Evolutionary conservation across 1,140 invertebrate genomes (phyloP).

Genomic region (Luehdorfia chinensis): DNA sequence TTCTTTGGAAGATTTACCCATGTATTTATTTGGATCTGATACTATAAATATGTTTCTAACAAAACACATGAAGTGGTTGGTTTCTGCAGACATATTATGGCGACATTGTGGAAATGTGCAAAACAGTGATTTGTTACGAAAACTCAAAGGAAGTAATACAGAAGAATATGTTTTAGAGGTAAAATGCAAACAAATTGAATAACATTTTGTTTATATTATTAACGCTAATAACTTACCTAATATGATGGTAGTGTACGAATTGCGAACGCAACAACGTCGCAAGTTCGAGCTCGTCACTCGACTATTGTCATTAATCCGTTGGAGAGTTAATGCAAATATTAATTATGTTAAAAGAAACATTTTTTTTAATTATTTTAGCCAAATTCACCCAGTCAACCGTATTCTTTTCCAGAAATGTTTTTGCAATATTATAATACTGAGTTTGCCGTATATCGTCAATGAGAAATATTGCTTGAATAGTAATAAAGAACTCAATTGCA

Average conservation of each 20-base stretch:
- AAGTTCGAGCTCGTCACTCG: no score
- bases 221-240: no score
- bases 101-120: slow-evolving; percentile 37
- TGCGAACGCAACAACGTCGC: no score
- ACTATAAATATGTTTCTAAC: slow-evolving; percentile 32
- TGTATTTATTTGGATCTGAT: slow-evolving; percentile 42
- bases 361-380: slow-evolving; percentile 22
- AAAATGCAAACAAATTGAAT: not conserved
- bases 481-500: slow-evolving; percentile 19
- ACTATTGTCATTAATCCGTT: no score
- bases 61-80: slow-evolving; percentile 46
- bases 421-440: slow-evolving; percentile 44
- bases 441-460: slow-evolving; percentile 50
- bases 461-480: slow-evolving; percentile 45
- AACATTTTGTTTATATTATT: not conserved
- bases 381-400: no score
- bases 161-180: slow-evolving; percentile 47
- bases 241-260: no score
- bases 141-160: slow-evolving; percentile 18
- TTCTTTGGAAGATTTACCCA: slow-evolving; percentile 41
- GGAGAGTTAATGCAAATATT: no score
- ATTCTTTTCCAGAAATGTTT: slow-evolving; percentile 56
- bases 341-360: slow-evolving; percentile 5
- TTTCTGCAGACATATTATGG: slow-evolving; percentile 53
- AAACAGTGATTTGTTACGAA: slow-evolving; percentile 28